These are phyloP conservation scores for Drosophila trichaetosa DNA, from an alignment of 2,888 invertebrate species.

Conservation along the genomic window DNA sequence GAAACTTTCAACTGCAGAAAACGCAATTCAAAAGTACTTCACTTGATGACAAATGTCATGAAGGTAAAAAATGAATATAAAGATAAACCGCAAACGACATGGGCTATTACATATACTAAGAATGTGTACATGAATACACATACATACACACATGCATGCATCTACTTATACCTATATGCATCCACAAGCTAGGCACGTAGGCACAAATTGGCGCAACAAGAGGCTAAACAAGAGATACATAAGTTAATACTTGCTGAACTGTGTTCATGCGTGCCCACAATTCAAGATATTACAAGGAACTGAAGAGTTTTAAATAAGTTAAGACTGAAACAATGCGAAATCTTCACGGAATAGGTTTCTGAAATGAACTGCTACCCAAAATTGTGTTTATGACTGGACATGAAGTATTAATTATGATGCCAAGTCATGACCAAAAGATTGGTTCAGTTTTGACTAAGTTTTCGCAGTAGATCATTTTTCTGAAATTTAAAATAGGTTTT, in stretches of 20 bases:
- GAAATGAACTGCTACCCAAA: not conserved
- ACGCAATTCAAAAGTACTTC: constrained; percentile 68
- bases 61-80: constrained; percentile 43
- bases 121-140: not conserved
- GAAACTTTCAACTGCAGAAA: constrained; percentile 49
- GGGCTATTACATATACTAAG: constrained; percentile 52
- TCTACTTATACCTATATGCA: constrained; percentile 9
- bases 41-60: constrained; percentile 57
- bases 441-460: not conserved
- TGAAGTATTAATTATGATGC: not conserved
- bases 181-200: constrained; percentile 9
- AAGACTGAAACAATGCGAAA: not conserved
- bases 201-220: constrained; percentile 53
- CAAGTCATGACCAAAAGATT: not conserved
- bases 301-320: not conserved
- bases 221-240: constrained; percentile 16
- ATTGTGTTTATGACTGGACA: not conserved
- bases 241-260: not conserved
- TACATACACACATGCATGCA: not conserved
- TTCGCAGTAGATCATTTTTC: not conserved
- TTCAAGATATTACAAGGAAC: constrained; percentile 3
- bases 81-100: constrained; percentile 66
- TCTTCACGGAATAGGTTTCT: not conserved
- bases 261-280: constrained; percentile 34
- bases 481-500: not conserved